Evolutionary conservation across 2,797 vertebrate species (phyloP), one percentile per base, ranked within the genome.

Genomic region (Tympanoctomys barrerae): DNA sequence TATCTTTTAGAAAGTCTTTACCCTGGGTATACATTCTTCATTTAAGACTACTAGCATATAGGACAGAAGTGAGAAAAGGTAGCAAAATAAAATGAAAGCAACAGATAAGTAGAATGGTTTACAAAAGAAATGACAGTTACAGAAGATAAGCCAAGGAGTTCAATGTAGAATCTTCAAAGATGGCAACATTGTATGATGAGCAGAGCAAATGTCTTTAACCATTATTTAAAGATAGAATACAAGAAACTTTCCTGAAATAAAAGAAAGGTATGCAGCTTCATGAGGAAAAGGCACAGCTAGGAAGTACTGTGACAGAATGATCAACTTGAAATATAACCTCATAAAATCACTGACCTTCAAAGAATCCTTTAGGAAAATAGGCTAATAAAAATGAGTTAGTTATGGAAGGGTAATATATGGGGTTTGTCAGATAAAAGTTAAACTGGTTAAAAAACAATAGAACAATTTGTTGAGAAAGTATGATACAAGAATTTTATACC

Each of bases 1-100:
- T 77, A 61, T 22, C 68, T 84, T n/a, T 52, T 71, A 28, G 75
- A 87, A 78, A 89, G 39, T 71, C 61, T 94, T 81, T 94, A 59
- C 57, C n/a, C 4, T 3, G 22, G 0, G 4, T 64, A 28, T n/a
- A 10, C 22, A 33, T 24, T 57, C 39, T 42, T 85, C 62, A 64
- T 19, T 88, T 70, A 80, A 59, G 18, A 84, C 7, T 81, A 59
- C 12, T 59, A 57, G 49, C 70, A 57, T 5, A 82, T 19, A 94
- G 46, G 49, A 73, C 12, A 75, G 36, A 87, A 87, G 54, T 59
- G 57, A 86, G 80, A 52, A 87, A 86, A 86, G 46, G 64, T 24
- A 80, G 24, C 22, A 62, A 90, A 82, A 68, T 52, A 61, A 79
- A 96, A n/a, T 49, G 39, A 80, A 89, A 82, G n/a, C 21, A 70